Evolutionary conservation across 2,797 vertebrate species (phyloP), one percentile per base, ranked within the genome.

Genomic region (Rhinella marina): DNA sequence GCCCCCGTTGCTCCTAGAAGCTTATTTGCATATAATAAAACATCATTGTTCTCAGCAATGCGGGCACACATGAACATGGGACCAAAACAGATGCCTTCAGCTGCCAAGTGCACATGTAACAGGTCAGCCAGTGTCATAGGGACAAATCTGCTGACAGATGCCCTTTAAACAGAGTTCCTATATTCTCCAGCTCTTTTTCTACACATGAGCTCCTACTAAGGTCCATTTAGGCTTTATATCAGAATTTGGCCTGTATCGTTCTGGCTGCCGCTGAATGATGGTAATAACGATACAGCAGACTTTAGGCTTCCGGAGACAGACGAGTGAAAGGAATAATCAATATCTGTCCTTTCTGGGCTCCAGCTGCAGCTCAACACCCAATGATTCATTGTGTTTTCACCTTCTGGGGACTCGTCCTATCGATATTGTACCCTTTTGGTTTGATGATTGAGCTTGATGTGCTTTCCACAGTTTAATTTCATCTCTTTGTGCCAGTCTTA

Each of bases 301-400:
- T 90, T 86, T 85, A 82, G 68, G 90, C 66, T 85, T 76, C 11
- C 61, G 72, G 21, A 83, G 88, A 41, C 50, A 83, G 70, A 48
- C 21, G 48, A 64, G 64, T 89, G 27, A 88, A 54, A 61, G 17
- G 84, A 87, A 59, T 79, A 86, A 87, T 92, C 89, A 86, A 84
- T 84, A 87, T 52, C 89, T 82, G 81, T 88, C 90, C 77, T 88
- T 87, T 90, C 85, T 70, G 86, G 78, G 79, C 89, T 86, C 78
- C 89, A 27, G 88, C 90, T 90, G 88, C 78, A 89, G 64, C 7
- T 27, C 1, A 72, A 12, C 89, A 61, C 52, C 82, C 91, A 87
- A 82, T 61, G 87, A 80, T 23, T 85, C 56, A 79, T 88, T 57
- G 70, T 0, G 68, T 86, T 61, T 41, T 89, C 1, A 85, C 68